Evolutionary conservation across 1,140 invertebrate genomes (phyloP), one percentile per base, ranked within the genome.

Genomic region (Magallana angulata): DNA sequence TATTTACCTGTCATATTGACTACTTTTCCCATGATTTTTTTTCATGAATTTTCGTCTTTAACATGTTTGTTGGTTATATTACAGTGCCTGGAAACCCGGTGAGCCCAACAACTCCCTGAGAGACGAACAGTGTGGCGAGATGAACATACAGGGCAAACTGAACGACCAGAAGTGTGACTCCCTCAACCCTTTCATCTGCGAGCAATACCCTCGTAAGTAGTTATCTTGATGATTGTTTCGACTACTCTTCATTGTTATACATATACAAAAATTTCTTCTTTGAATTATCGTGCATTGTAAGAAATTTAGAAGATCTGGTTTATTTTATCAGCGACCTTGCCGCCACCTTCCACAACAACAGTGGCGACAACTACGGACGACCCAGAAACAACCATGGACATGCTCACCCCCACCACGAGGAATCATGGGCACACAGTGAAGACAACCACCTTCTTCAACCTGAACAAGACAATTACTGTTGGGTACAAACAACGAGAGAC

Each of bases 161-260:
- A 90, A 84, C 57, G 91, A 91, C 82, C 62, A 88, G 68, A 60
- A 87, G n/a, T 91, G 91, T 80, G 58, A 58, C 1, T 71, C 56
- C 1, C 8, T 30, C 0, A 84, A 84, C 36, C 88, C 90, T 24
- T 91, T 86, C 62, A 85, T 91, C 48, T 91, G 91, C 60, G 88
- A 91, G 71, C 71, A 81, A 81, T 81, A 85, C 16, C 57, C 80
- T 56, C 84, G 87, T 88, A 84, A 88, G 87, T 57, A 80, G 30
- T 81, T 24, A 57, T 48, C 36, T 48, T 2, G 36, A 48, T 48
- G 36, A 48, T 48, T 48, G 36, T 48, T 48, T 48, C 2, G 5
- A 48, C 36, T 48, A 48, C 36, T 48, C 5, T 48, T 48, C 5
- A 48, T 4, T 48, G 36, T 5, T 48, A 4, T 48, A 48, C 5